Percentiles rank a stretch among this genome's conserved stretches.
These are phyloP conservation scores for Drosophila chauvacae DNA, from an alignment of 1,140 invertebrate genomes.

Conservation along the genomic window DNA sequence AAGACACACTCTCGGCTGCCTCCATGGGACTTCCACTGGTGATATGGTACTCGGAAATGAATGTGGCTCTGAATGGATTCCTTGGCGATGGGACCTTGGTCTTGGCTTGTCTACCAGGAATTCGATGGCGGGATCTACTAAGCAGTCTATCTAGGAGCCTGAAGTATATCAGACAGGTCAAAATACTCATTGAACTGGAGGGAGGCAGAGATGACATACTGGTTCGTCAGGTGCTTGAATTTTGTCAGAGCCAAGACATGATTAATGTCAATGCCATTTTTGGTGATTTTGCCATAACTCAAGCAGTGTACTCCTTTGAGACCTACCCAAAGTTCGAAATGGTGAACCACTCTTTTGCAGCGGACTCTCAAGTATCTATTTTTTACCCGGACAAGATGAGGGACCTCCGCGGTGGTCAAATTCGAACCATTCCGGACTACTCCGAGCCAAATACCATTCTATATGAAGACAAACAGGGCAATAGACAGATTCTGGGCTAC, in stretches of 20 bases:
- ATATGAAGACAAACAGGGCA: conserved; percentile 32
- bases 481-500: conserved; percentile 48
- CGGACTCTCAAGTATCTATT: background rate
- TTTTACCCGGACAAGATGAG: conserved; percentile 55
- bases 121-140: conserved; percentile 33
- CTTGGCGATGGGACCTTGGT: conserved; percentile 34
- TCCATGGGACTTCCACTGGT: conserved; percentile 7
- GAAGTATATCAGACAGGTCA: conserved; percentile 42
- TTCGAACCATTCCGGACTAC: conserved; percentile 58
- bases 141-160: conserved; percentile 14
- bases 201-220: conserved; percentile 11
- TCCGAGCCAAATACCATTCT: conserved; percentile 68
- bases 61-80: conserved; percentile 4
- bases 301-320: conserved; percentile 28
- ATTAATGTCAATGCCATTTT: conserved; percentile 42
- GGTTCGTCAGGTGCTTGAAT: conserved; percentile 21
- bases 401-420: conserved; percentile 16
- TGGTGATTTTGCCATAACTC: conserved; percentile 15
- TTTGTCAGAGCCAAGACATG: conserved; percentile 41
- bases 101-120: conserved; percentile 45
- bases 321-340: conserved; percentile 41
- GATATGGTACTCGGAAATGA: conserved; percentile 29
- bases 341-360: background rate
- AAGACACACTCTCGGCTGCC: background rate
- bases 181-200: conserved; percentile 47